Conservation (phyloP, 2,797 vertebrate species). For the Mus caroli region DNA sequence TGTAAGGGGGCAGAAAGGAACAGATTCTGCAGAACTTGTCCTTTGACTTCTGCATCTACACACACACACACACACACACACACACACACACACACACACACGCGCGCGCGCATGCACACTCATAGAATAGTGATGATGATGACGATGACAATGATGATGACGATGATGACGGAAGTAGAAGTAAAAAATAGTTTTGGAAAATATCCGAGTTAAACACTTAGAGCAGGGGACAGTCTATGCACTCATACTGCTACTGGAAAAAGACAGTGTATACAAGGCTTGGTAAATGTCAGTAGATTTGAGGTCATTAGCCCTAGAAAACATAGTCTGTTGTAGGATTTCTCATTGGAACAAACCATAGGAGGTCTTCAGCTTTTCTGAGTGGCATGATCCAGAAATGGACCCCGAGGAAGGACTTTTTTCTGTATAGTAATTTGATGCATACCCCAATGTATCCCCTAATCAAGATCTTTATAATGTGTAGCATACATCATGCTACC, state of each 20-base stretch:
- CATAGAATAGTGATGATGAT: background rate
- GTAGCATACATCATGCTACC: background rate
- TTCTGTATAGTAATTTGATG: background rate
- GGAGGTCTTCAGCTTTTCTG: background rate
- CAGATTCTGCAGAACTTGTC: background rate
- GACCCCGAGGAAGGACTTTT: background rate
- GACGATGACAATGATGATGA: background rate
- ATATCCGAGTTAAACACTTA: conserved; percentile 69
- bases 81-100: background rate
- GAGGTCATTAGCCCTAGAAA: conserved; percentile 65
- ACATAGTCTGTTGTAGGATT: background rate
- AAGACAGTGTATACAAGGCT: conserved; percentile 5
- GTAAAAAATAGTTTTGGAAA: conserved; percentile 44
- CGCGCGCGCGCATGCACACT: too few species aligned
- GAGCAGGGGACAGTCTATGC: conserved; percentile 65
- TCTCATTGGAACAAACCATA: background rate
- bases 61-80: background rate
- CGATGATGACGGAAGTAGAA: background rate
- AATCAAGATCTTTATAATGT: conserved; percentile 49
- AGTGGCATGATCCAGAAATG: background rate
- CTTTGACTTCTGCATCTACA: background rate
- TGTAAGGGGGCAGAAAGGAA: background rate
- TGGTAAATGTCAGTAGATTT: conserved; percentile 53
- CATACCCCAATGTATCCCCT: background rate
- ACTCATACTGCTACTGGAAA: conserved; percentile 42